Evolutionary conservation across 2,113 vertebrate species (phyloP), one percentile per base, ranked within the genome.

Genomic region (Corythornis madagascariensis): DNA sequence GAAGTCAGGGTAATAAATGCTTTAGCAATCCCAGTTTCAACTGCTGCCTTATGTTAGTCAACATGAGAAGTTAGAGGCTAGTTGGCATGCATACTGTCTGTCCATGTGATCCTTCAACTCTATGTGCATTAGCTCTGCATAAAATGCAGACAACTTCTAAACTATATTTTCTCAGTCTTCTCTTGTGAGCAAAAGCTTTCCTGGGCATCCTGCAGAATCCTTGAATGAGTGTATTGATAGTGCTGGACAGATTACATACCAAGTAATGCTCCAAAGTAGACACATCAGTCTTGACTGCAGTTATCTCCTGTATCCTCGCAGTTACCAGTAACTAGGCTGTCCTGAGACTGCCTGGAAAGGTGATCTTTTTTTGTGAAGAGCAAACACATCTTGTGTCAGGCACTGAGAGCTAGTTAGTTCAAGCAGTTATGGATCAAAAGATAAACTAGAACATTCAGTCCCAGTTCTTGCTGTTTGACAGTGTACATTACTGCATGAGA

Each of bases 401-500:
- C 17, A 15, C 9, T 6, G 10, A 45, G 24, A 63, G 3, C 42
- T 55, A 28, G 25, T 63, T 38, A 14, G 15, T 83, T 60, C n/a
- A 65, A 31, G 22, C 21, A 38, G 13, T 60, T 65, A 47, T 1
- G 25, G 53, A 73, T 35, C 17, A 65, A 57, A 71, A 65, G 45
- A 57, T 47, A 45, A 76, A 70, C 14, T 5, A 63, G 24, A 63
- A 61, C 6, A 31, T 75, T 67, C 20, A 38, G 59, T 69, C 59
- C 29, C 63, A 25, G 40, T 77, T 70, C 31, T n/a, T 53, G 25
- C 63, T 86, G 11, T 43, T 10, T 69, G 84, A 63, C 16, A 74
- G 5, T 0, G 1, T 22, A 25, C 11, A 56, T 10, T 79, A 69
- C 11, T 47, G 18, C 56, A 61, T 1, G 3, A 80, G 13, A 2